Evolutionary conservation across 1,140 invertebrate species (phyloP).

Genomic region (Drosophila subobscura): DNA sequence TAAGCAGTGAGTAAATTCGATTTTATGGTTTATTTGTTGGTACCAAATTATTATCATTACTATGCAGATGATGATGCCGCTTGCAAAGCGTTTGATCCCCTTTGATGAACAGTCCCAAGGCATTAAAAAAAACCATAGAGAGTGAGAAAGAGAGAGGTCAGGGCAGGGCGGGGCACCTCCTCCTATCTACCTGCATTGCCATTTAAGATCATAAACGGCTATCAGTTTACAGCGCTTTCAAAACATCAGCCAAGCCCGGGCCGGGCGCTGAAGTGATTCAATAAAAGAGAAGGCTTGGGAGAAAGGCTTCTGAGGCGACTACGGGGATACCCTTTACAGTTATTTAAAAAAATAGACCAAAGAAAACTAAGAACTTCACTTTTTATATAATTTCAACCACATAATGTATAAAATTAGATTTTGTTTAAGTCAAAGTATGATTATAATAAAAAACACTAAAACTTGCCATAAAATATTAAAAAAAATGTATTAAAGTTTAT

Average conservation of each 20-base stretch:
- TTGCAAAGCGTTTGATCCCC: conserved; percentile 48
- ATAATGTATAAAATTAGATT: too few species aligned
- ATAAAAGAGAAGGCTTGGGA: conserved; percentile 10
- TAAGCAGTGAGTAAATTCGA: conserved; percentile 4
- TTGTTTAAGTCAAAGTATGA: too few species aligned
- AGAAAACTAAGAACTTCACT: background rate
- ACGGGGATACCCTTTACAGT: too few species aligned
- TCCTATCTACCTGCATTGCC: conserved; percentile 67
- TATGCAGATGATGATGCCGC: conserved; percentile 35
- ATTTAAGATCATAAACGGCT: conserved; percentile 76
- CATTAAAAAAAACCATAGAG: conserved; percentile 3
- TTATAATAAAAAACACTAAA: too few species aligned
- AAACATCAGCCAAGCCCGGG: conserved; percentile 42
- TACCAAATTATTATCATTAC: conserved; percentile 19
- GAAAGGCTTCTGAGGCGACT: background rate
- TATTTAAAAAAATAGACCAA: background rate
- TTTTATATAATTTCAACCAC: too few species aligned
- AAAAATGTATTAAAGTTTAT: too few species aligned
- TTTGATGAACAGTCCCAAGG: conserved; percentile 57
- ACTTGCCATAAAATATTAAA: too few species aligned
- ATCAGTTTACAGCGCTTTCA: conserved; percentile 69
- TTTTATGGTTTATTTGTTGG: background rate
- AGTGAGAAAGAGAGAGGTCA: too few species aligned
- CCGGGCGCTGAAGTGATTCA: conserved; percentile 26
- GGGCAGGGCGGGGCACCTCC: background rate